Evolutionary conservation across 2,888 invertebrate genomes (phyloP).

Genomic region (Eupithecia insigniata): DNA sequence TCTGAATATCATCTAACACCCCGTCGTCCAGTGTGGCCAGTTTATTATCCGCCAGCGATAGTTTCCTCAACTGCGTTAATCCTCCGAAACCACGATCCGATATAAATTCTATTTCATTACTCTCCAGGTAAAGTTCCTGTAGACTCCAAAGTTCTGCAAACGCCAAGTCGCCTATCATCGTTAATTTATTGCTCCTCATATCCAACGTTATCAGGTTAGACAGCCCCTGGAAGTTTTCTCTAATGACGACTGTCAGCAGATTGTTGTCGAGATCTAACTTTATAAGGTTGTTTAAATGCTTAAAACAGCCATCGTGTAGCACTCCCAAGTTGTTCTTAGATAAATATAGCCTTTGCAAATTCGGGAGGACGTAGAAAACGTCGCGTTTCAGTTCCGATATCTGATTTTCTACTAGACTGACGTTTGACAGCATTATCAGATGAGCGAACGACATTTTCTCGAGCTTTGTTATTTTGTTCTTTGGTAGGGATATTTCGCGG

Average conservation of each 20-base stretch:
- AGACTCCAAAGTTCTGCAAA: conserved; percentile 92
- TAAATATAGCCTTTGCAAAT: conserved; percentile 89
- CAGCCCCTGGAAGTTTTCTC: conserved; percentile 91
- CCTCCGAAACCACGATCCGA: conserved; percentile 91
- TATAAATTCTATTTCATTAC: conserved; percentile 89
- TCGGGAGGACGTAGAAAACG: conserved; percentile 90
- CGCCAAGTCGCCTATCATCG: conserved; percentile 91
- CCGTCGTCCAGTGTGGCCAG: conserved; percentile 88
- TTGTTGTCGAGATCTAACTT: conserved; percentile 92
- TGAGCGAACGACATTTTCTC: conserved; percentile 89
- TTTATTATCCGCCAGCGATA: conserved; percentile 90
- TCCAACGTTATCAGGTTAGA: conserved; percentile 89
- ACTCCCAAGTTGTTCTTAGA: conserved; percentile 93
- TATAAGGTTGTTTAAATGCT: conserved; percentile 88
- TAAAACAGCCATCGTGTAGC: conserved; percentile 93
- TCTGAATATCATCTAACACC: conserved; percentile 88
- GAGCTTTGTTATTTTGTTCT: conserved; percentile 88
- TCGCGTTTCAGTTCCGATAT: conserved; percentile 89
- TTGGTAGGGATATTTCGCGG: conserved; percentile 87
- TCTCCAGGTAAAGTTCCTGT: conserved; percentile 88
- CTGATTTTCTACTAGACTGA: conserved; percentile 90
- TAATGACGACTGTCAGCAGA: conserved; percentile 89
- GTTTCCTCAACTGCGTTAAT: conserved; percentile 87
- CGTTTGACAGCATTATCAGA: conserved; percentile 87
- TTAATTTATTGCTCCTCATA: conserved; percentile 89